Conservation (phyloP, 2,797 vertebrate genomes). For the Tarsius wallacei region DNA sequence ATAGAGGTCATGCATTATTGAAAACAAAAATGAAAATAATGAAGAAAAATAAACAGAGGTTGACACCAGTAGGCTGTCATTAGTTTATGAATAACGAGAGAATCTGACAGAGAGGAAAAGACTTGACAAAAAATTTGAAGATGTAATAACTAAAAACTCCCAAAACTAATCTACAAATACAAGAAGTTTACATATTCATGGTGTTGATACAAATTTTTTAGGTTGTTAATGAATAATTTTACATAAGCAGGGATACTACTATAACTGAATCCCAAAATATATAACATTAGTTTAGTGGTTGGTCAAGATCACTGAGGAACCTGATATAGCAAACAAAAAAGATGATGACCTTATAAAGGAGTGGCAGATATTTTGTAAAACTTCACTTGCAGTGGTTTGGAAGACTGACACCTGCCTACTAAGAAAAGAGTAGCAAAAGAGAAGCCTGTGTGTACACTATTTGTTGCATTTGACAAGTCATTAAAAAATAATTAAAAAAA, state of each 20-base stretch:
- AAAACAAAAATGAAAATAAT: background rate
- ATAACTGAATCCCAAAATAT: background rate
- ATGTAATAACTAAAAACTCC: background rate
- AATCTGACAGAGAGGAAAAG: background rate
- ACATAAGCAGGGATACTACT: background rate
- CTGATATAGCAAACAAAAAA: background rate
- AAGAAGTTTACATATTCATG: background rate
- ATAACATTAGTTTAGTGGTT: background rate
- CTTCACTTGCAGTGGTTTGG: background rate
- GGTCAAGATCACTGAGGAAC: background rate
- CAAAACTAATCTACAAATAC: background rate
- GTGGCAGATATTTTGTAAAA: background rate
- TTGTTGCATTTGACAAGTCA: background rate
- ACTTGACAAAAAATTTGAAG: background rate
- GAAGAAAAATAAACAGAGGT: background rate
- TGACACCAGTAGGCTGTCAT: background rate
- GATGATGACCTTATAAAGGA: background rate
- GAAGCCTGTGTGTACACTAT: background rate
- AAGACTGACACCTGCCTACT: background rate
- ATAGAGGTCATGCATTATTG: background rate
- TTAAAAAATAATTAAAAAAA: background rate
- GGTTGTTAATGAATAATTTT: background rate
- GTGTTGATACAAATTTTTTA: background rate
- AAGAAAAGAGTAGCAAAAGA: background rate
- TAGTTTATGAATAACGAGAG: background rate